A percentile compares a stretch with the other conserved stretches of the same genome.
These are phyloP conservation scores for Tethea ocularis DNA, from an alignment of 2,888 invertebrate genomes.

Conservation along the genomic window DNA sequence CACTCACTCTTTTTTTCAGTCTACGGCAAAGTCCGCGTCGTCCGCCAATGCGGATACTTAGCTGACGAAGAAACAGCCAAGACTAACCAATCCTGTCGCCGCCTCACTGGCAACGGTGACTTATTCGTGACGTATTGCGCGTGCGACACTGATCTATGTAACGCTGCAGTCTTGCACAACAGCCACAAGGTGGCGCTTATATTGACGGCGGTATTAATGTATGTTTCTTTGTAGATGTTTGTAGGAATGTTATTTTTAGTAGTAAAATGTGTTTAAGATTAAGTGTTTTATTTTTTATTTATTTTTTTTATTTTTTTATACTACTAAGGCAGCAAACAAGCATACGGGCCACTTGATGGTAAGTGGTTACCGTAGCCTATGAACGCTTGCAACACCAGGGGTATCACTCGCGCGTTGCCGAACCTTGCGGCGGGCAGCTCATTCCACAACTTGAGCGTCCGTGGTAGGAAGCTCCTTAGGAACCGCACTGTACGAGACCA, in stretches of 20 bases:
- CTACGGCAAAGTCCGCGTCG: slow-evolving; percentile 89
- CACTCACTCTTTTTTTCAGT: slow-evolving; percentile 87
- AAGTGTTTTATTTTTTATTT: neutral
- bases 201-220: slow-evolving; percentile 19
- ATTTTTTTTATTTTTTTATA: too few relatives aligned
- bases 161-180: slow-evolving; percentile 69
- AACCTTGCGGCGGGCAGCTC: too few relatives aligned
- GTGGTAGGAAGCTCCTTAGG: too few relatives aligned
- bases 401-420: too few relatives aligned
- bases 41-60: slow-evolving; percentile 92
- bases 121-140: slow-evolving; percentile 90
- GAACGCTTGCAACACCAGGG: too few relatives aligned
- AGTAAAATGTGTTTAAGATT: neutral
- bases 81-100: slow-evolving; percentile 84
- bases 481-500: too few relatives aligned
- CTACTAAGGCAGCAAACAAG: too few relatives aligned
- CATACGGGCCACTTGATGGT: too few relatives aligned
- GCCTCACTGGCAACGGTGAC: slow-evolving; percentile 88
- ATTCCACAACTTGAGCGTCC: too few relatives aligned
- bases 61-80: slow-evolving; percentile 80
- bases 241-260: neutral
- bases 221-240: slow-evolving; percentile 15
- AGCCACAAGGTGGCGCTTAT: slow-evolving; percentile 43
- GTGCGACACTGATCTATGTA: slow-evolving; percentile 91
- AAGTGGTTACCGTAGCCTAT: too few relatives aligned